phyloP scores from a whole-genome alignment of 1,140 invertebrate species.

The Psilanteris sp. region DNA sequence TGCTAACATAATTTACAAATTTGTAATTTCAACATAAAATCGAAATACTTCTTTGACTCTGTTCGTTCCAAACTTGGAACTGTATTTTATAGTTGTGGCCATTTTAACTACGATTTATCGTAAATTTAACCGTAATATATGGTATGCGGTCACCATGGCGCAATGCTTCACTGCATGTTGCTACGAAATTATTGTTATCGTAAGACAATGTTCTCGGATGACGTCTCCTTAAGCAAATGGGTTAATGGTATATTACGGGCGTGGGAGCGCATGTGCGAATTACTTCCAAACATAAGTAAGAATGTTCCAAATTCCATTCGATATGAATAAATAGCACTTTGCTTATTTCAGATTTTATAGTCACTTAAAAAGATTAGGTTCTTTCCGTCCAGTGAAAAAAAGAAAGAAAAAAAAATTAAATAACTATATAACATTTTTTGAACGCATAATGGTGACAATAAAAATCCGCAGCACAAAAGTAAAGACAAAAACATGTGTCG shows the following conservation, averaged over 20 bases:
- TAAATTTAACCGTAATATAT: conserved; percentile 21
- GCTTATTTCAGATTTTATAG: too few relatives aligned
- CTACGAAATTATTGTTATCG: conserved; percentile 34
- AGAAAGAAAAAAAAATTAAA: too few relatives aligned
- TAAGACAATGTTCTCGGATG: conserved; percentile 7
- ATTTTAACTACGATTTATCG: conserved; percentile 42
- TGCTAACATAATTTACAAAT: too few relatives aligned
- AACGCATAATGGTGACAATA: too few relatives aligned
- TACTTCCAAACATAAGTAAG: conserved; percentile 28
- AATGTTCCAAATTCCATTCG: conserved; percentile 16
- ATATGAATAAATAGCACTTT: conserved; percentile 22
- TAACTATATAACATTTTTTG: too few relatives aligned
- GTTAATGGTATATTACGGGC: conserved; percentile 42
- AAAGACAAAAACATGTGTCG: too few relatives aligned
- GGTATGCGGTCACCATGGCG: conserved; percentile 10
- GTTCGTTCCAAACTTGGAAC: background rate
- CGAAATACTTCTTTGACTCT: too few relatives aligned
- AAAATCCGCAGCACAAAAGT: too few relatives aligned
- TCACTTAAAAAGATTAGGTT: too few relatives aligned
- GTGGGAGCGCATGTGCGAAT: conserved; percentile 23
- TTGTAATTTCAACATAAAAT: too few relatives aligned
- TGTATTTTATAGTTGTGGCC: conserved; percentile 5
- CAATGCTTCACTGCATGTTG: conserved; percentile 3
- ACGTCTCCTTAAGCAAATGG: conserved; percentile 43
- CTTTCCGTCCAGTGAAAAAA: too few relatives aligned